Percentiles rank a stretch among this genome's conserved stretches.
These are phyloP conservation scores for Sula dactylatra DNA, from an alignment of 2,113 vertebrate genomes.

Conservation along the genomic window DNA sequence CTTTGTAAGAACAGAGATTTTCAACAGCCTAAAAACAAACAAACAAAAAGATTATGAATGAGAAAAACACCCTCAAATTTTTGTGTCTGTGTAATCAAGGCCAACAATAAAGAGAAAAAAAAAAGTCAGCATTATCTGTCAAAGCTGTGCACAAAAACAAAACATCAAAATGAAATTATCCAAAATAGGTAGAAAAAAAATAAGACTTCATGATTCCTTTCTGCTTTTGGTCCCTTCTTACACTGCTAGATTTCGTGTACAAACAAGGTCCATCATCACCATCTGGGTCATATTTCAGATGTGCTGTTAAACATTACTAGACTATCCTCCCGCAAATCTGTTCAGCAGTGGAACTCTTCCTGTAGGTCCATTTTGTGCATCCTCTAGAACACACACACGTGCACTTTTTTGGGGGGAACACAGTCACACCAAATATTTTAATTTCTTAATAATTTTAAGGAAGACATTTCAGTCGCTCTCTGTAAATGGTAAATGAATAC, in stretches of 20 bases:
- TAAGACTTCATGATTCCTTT: background rate
- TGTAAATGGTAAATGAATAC: background rate
- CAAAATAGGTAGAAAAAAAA: background rate
- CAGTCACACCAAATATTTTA: background rate
- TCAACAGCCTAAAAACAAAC: constrained; percentile 77
- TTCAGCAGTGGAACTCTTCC: background rate
- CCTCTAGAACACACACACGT: fast-evolving
- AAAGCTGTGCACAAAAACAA: background rate
- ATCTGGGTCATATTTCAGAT: background rate
- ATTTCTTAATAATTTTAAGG: background rate
- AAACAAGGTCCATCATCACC: background rate
- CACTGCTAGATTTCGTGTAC: background rate
- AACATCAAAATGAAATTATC: background rate
- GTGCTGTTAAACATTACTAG: background rate
- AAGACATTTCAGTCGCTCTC: background rate
- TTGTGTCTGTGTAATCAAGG: background rate
- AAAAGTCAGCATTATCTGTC: background rate
- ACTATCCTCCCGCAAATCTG: background rate
- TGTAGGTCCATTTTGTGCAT: background rate
- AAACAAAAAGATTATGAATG: background rate
- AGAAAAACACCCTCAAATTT: background rate
- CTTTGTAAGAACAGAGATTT: constrained; percentile 83
- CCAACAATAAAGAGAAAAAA: background rate
- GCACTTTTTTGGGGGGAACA: background rate
- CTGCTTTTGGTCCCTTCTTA: background rate